Conservation (phyloP, 1,140 invertebrate species). For the Panagrolaimus sp. region DNA sequence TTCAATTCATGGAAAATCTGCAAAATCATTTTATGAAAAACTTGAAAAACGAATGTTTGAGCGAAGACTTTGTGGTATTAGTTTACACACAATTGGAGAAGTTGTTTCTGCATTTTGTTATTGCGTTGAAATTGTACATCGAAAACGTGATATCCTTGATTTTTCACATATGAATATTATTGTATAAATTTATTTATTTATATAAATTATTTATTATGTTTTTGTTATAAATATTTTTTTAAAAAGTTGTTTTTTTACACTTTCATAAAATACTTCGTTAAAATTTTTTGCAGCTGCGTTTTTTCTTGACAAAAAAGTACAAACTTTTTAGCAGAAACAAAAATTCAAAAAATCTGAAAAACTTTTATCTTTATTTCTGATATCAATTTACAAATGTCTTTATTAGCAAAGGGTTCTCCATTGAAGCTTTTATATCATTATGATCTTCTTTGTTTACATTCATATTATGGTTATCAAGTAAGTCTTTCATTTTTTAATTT, state of each 20-base stretch:
- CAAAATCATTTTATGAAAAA: not conserved
- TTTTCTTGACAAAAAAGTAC: too few species aligned
- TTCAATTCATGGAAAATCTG: not conserved
- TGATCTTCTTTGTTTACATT: constrained; percentile 14
- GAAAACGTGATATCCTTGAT: not conserved
- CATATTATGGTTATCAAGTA: constrained; percentile 8
- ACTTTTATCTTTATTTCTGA: too few species aligned
- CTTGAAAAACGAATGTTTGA: not conserved
- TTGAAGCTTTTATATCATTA: not conserved
- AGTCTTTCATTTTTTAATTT: not conserved
- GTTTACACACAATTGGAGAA: not conserved
- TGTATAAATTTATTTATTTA: not conserved
- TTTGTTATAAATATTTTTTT: not conserved
- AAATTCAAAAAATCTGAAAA: too few species aligned
- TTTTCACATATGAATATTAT: not conserved
- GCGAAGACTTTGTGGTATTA: not conserved
- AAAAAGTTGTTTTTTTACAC: not conserved
- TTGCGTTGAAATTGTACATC: not conserved
- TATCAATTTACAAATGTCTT: too few species aligned
- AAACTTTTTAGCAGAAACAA: too few species aligned
- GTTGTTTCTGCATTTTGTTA: not conserved
- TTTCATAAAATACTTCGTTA: too few species aligned
- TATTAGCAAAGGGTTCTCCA: too few species aligned
- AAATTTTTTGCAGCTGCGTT: too few species aligned
- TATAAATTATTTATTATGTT: not conserved